A percentile compares a stretch with the other conserved stretches of the same genome.
These are phyloP conservation scores for Panulirus ornatus DNA, from an alignment of 1,140 invertebrate species.

Conservation along the genomic window DNA sequence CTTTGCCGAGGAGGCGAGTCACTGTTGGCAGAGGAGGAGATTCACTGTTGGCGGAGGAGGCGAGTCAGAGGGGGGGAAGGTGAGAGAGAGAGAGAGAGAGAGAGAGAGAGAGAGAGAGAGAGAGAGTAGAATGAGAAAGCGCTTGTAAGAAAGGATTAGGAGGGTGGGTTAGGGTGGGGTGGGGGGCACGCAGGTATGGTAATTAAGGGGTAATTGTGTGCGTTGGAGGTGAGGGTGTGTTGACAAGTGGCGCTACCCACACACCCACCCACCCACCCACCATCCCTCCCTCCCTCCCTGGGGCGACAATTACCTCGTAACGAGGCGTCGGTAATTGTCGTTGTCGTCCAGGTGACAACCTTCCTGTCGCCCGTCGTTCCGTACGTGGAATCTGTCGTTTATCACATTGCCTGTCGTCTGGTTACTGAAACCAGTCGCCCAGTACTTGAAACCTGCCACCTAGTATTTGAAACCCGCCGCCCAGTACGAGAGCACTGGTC, in stretches of 20 bases:
- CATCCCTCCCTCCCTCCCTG: too few species aligned
- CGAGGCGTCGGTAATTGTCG: background rate
- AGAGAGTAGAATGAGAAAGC: background rate
- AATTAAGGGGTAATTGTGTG: background rate
- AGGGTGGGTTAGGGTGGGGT: background rate
- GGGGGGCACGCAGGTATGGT: too few species aligned
- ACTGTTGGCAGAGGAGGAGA: too few species aligned
- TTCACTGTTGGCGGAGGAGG: too few species aligned
- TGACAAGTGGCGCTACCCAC: background rate
- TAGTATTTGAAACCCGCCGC: too few species aligned
- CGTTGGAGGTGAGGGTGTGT: background rate
- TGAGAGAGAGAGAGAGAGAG: background rate
- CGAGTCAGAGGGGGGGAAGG: background rate
- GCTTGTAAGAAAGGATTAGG: too few species aligned
- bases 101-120: background rate
- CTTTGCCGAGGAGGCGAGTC: too few species aligned
- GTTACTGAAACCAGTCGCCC: background rate
- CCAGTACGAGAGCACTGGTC: too few species aligned
- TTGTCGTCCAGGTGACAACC: background rate
- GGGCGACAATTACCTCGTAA: slow-evolving; percentile 3
- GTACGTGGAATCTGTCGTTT: background rate
- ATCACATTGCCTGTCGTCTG: background rate
- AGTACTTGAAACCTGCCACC: background rate
- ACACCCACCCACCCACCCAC: too few species aligned
- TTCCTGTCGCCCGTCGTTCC: background rate